Base-by-base conservation (phyloP, 35 echinoderm and acorn worm genomes). In the Lytechinus pictus region DNA sequence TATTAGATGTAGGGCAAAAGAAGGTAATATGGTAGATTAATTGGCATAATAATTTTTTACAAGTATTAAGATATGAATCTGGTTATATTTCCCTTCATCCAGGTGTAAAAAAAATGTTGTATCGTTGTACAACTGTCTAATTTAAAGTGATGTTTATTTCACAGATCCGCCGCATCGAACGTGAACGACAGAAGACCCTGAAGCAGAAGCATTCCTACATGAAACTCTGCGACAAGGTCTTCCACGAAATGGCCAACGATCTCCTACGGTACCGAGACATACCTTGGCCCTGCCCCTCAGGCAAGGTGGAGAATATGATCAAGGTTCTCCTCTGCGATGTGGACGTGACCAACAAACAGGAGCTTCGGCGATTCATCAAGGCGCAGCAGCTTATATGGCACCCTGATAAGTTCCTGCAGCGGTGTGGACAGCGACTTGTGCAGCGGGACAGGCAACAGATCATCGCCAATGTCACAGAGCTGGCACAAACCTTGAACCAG, bases 391-490 rank as follows among this genome's bases (percentile, higher is more conserved):
- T 96, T 12, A 95, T 96, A 5, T 99, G 98, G 98, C 98, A 99
- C 96, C 98, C 98, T 4, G 98, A 99, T 52, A 99, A 99, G 54
- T 99, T 99, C 57, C 89, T 97, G 86, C 98, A 99, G 95, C 97
- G 95, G 87, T 97, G 94, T 61, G 98, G 97, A 52, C 28, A 94
- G 57, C 93, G 94, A 52, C 66, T 99, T 87, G 95, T 94, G 57
- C 95, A 94, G 44, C 71, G 87, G 13, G 98, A 99, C n/a, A 89
- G 96, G 54, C 96, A 96, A 54, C 96, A 57, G 52, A 99, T 99
- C 24, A 87, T 99, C 61, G 97, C 95, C 10, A 96, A 97, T 58
- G 98, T 99, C 9, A 99, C 97, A 71, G 86, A 96, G 92, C 86
- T 99, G 51, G 97, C 98, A 5, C 98, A 99, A 53, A 97, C 98